Evolutionary conservation across 2,888 invertebrate species (phyloP), one percentile per base, ranked within the genome.

Genomic region (Neuroscelio doddi): DNA sequence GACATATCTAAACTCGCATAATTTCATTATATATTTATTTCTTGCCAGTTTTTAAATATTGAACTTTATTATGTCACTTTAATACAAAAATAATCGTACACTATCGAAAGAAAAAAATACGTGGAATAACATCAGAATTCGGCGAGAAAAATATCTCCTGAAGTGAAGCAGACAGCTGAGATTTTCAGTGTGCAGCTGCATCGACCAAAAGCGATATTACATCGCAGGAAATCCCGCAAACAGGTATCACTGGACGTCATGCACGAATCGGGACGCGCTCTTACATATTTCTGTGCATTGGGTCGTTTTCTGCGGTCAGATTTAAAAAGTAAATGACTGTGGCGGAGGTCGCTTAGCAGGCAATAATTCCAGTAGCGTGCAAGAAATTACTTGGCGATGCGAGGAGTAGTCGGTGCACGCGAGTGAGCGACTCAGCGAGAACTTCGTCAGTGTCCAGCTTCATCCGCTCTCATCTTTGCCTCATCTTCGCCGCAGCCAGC

Each of bases 311-410:
- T 49, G 52, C 45, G 58, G 17, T 42, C 45, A 50, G 75, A 78
- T 79, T 80, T 79, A 75, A 80, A 78, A 79, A 80, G 74, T 76
- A 80, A 80, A 80, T 79, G 80, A 78, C 75, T 78, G 78, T 77
- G 78, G 77, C 75, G 76, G 80, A 80, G 79, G 81, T 80, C 79
- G 76, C 79, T 78, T 79, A 78, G 76, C 78, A 77, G 78, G 78
- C 76, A 80, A 69, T 69, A 64, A 80, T 81, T 81, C 81, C 81
- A 80, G 81, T 81, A 82, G 82, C 83, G 81, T 83, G 82, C 82
- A 78, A 83, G 78, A 83, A 83, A 83, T 82, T 82, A 78, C 81
- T 74, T 74, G 77, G 69, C 77, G 78, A 80, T 76, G 72, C 69
- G 64, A 74, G 75, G 72, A 69, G n/a, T n/a, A n/a, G 52, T 32